Conservation (phyloP, 1,140 invertebrate genomes). For the Temnothorax nylanderi region DNA sequence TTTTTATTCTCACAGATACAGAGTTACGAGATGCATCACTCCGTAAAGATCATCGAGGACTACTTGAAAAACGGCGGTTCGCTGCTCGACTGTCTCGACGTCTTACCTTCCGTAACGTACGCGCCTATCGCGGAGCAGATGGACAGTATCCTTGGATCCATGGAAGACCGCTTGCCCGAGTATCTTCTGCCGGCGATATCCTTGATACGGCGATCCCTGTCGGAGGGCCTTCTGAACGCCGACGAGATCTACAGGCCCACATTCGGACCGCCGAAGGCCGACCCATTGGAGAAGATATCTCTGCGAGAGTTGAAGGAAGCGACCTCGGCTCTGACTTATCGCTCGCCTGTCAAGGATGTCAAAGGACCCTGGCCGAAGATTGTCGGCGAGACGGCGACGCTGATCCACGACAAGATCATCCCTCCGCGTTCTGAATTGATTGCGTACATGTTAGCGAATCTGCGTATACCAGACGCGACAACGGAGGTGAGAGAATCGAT, state of each 20-base stretch:
- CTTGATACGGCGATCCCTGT: constrained; percentile 22
- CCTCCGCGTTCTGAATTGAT: constrained; percentile 24
- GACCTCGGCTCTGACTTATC: not conserved
- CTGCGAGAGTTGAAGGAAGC: constrained; percentile 27
- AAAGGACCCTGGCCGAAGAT: constrained; percentile 29
- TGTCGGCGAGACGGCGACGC: not conserved
- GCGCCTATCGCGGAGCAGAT: constrained; percentile 27
- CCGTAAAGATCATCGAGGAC: constrained; percentile 31
- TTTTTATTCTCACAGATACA: not conserved
- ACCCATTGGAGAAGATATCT: constrained; percentile 36
- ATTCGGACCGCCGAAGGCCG: constrained; percentile 31
- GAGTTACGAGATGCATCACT: constrained; percentile 46
- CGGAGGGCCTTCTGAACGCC: not conserved
- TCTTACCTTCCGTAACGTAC: constrained; percentile 25
- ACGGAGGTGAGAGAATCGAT: constrained; percentile 32
- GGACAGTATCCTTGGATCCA: constrained; percentile 36
- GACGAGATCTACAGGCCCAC: constrained; percentile 40
- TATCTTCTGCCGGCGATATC: constrained; percentile 45
- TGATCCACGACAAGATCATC: constrained; percentile 5
- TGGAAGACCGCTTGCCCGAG: constrained; percentile 41
- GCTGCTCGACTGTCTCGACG: constrained; percentile 40
- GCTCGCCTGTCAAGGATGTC: not conserved
- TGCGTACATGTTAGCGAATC: constrained; percentile 39
- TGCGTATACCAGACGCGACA: constrained; percentile 12
- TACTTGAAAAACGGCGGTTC: constrained; percentile 56